These are phyloP conservation scores for Ichneumon xanthorius DNA, from an alignment of 2,888 invertebrate genomes.

Conservation along the genomic window DNA sequence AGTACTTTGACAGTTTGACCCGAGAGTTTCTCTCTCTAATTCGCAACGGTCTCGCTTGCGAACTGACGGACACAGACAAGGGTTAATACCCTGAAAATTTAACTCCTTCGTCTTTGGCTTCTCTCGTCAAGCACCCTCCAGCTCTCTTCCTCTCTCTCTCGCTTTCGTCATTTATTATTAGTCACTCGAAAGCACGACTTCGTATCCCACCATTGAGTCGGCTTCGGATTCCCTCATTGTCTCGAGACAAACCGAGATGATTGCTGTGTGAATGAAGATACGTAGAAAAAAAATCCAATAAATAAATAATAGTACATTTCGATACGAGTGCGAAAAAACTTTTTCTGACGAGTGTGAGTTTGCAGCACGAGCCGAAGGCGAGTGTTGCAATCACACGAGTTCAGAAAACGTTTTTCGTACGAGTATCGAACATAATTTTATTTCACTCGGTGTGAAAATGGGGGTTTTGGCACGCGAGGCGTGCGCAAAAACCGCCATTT, in stretches of 20 bases:
- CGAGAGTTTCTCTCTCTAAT: not conserved
- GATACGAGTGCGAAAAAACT: too few relatives aligned
- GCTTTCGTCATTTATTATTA: conserved; percentile 73
- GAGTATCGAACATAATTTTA: too few relatives aligned
- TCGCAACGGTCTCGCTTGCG: conserved; percentile 53
- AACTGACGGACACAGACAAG: conserved; percentile 68
- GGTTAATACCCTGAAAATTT: conserved; percentile 77
- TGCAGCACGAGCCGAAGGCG: too few relatives aligned
- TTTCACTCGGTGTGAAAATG: too few relatives aligned
- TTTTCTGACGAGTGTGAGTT: too few relatives aligned
- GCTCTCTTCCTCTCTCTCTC: conserved; percentile 50
- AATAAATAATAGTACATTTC: too few relatives aligned
- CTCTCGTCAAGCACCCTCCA: conserved; percentile 4
- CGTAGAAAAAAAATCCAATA: too few relatives aligned
- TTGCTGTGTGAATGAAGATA: not conserved
- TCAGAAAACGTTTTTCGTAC: too few relatives aligned
- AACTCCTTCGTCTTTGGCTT: conserved; percentile 74
- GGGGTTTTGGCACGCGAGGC: too few relatives aligned
- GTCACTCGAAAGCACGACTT: not conserved
- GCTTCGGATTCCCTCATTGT: not conserved
- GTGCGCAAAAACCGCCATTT: too few relatives aligned
- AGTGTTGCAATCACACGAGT: too few relatives aligned
- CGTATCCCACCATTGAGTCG: not conserved
- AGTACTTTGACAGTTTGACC: conserved; percentile 4
- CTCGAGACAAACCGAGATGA: not conserved